Conservation (phyloP, 2,113 vertebrate species). For the Gymnorhina tibicen region DNA sequence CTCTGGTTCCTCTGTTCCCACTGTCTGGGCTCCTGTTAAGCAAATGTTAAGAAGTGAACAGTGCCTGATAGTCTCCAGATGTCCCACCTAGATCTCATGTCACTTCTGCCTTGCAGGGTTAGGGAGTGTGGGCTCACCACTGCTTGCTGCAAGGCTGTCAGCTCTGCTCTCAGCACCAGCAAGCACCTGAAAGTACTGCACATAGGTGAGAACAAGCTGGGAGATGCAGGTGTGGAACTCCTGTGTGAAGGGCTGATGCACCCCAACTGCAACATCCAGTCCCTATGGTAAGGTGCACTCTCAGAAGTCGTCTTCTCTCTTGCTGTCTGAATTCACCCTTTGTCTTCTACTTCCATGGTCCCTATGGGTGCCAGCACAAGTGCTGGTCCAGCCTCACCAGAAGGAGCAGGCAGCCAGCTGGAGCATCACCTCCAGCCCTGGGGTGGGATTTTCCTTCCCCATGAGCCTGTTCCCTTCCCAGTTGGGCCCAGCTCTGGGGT, state of each 20-base stretch:
- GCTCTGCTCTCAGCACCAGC: constrained; percentile 42
- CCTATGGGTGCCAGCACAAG: neutral
- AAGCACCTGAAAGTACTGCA: constrained; percentile 62
- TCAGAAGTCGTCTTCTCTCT: neutral
- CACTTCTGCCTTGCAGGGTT: constrained; percentile 46
- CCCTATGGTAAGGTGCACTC: constrained; percentile 63
- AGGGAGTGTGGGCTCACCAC: constrained; percentile 61
- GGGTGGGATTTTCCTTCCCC: neutral
- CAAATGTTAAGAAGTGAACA: neutral
- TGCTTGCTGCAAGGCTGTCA: constrained; percentile 58
- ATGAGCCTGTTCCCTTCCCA: neutral
- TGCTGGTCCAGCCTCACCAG: neutral
- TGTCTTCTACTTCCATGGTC: neutral
- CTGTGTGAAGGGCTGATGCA: constrained; percentile 61
- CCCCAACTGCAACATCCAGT: constrained; percentile 36
- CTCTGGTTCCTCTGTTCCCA: neutral
- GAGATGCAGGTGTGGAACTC: constrained; percentile 38
- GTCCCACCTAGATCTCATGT: neutral
- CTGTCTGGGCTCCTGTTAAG: neutral
- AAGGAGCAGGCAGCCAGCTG: neutral
- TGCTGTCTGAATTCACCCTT: neutral
- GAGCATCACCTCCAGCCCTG: neutral
- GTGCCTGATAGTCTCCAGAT: neutral
- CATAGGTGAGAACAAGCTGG: constrained; percentile 61
- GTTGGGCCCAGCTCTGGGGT: neutral